Conservation (phyloP, 2,113 vertebrate species). For the Lasiurus cinereus region DNA sequence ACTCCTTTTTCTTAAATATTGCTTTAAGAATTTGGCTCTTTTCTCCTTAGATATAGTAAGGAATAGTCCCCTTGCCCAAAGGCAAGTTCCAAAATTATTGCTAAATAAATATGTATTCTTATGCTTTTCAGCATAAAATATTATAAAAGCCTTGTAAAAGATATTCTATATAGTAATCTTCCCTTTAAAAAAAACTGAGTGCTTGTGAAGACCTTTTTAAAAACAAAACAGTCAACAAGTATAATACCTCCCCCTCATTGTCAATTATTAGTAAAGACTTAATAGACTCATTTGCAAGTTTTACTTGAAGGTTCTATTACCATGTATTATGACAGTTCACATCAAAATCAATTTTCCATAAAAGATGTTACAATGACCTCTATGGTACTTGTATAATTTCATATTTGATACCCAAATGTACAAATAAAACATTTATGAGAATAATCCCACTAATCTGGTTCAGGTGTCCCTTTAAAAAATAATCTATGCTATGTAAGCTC, state of each 20-base stretch:
- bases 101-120: conserved; percentile 75
- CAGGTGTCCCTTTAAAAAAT: conserved; percentile 79
- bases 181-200: conserved; percentile 67
- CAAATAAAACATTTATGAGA: conserved; percentile 88
- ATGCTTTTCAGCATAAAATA: conserved; percentile 78
- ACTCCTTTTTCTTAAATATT: conserved; percentile 73
- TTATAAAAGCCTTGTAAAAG: conserved; percentile 81
- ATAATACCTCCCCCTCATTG: conserved; percentile 85
- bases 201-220: conserved; percentile 77
- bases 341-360: conserved; percentile 87
- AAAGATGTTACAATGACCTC: conserved; percentile 89
- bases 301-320: conserved; percentile 86
- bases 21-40: conserved; percentile 73
- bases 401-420: conserved; percentile 87
- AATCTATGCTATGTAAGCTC: conserved; percentile 67
- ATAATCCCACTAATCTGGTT: conserved; percentile 84
- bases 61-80: conserved; percentile 79
- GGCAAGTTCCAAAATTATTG: conserved; percentile 80
- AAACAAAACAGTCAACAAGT: conserved; percentile 81
- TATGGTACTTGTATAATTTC: conserved; percentile 85
- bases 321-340: conserved; percentile 87
- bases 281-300: conserved; percentile 87
- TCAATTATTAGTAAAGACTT: conserved; percentile 86
- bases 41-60: conserved; percentile 70
- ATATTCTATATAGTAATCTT: conserved; percentile 76